Base-by-base conservation (phyloP, 2,888 invertebrate genomes). In the Sphaeridia pumilis region DNA sequence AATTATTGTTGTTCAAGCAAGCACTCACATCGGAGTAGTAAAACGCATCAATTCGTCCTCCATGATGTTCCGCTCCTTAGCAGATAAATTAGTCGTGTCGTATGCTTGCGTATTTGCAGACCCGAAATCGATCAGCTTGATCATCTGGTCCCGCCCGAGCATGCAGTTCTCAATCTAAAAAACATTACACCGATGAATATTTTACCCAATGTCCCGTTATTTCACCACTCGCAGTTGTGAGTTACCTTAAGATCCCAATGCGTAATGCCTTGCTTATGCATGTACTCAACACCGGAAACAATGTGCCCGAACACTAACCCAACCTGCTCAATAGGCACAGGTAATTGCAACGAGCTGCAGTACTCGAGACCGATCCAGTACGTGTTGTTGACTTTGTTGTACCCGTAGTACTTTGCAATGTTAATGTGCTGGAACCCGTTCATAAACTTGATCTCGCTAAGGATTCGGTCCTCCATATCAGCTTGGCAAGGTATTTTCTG, bases 1-100 rank as follows among this genome's bases (percentile, higher is more conserved):
- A 14, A 14, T 21, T 49, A 49, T n/a, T n/a, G n/a, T n/a, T n/a
- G n/a, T n/a, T n/a, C n/a, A n/a, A n/a, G n/a, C n/a, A n/a, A n/a
- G n/a, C 21, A 28, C 42, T 52, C 56, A 63, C 64, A 88, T 88
- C 1, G 89, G 89, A 10, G 89, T 89, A 22, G 89, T 88, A 66
- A 79, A 82, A 67, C 78, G 78, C 42, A 83, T 82, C 75, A 86
- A 73, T 78, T 56, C 54, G 41, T 64, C 64, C 49, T 64, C 64
- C 14, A 64, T 46, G 17, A 60, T 28, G 22, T 58, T 58, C 27
- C 62, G 28, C 48, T 61, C 56, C 7, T 54, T 50, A 54, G 61
- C 55, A 12, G 60, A 46, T 58, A 63, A 59, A 41, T 61, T 54
- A 21, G 54, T 46, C 17, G 56, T 49, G 1, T 58, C 58, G 43